These are phyloP conservation scores for Leptothorax acervorum DNA, from an alignment of 2,888 invertebrate genomes.

Conservation along the genomic window DNA sequence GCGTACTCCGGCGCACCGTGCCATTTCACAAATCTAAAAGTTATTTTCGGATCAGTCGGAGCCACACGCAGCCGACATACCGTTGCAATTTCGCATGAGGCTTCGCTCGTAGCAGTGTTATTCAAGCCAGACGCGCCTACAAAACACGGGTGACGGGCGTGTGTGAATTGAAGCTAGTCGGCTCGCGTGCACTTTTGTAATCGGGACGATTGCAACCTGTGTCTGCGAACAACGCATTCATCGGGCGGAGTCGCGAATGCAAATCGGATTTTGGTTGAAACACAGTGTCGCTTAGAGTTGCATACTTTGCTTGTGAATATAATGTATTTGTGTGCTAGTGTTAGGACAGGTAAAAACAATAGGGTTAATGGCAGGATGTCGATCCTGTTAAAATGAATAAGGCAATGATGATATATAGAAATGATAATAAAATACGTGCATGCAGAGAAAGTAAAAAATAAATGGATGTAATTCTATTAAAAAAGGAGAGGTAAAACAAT, in stretches of 20 bases:
- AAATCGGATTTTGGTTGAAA: constrained; percentile 53
- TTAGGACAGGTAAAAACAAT: not conserved
- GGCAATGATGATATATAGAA: not conserved
- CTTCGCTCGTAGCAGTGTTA: constrained; percentile 60
- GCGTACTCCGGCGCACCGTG: constrained; percentile 42
- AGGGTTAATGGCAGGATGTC: not conserved
- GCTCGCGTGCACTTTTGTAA: constrained; percentile 42
- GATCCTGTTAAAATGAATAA: not conserved
- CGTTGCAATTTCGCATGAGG: constrained; percentile 48
- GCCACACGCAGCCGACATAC: not conserved
- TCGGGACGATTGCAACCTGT: constrained; percentile 21
- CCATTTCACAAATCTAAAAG: constrained; percentile 70
- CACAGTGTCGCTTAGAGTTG: constrained; percentile 25
- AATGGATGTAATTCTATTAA: not conserved
- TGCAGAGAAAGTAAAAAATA: not conserved
- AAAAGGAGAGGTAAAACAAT: not conserved
- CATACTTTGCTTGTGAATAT: constrained; percentile 23
- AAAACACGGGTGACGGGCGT: constrained; percentile 19
- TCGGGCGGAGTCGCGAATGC: constrained; percentile 51
- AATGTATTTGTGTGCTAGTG: not conserved
- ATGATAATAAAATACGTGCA: constrained; percentile 1
- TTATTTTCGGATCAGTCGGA: constrained; percentile 59
- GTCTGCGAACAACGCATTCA: not conserved
- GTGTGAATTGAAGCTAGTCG: constrained; percentile 53
- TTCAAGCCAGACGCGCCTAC: constrained; percentile 51